Evolutionary conservation across 2,888 invertebrate species (phyloP).

Genomic region (Nasonia oneida): DNA sequence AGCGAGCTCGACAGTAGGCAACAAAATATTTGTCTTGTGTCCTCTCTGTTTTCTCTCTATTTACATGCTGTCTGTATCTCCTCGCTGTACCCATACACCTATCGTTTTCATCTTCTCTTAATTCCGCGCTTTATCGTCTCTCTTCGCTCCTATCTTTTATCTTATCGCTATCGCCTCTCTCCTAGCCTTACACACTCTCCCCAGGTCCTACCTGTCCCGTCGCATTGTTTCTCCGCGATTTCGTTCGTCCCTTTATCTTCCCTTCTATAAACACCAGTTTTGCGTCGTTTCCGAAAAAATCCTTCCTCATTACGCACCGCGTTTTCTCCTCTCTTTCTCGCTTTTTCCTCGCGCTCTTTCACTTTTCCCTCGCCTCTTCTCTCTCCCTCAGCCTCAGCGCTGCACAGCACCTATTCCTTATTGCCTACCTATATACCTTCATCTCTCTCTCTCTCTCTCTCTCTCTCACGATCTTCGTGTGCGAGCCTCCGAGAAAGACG

Average conservation of each 20-base stretch:
- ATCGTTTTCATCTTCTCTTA: not conserved
- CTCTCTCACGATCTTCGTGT: conserved; percentile 28
- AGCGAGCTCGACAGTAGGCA: too few species aligned
- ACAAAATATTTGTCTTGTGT: not conserved
- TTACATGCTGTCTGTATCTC: not conserved
- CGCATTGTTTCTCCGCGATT: not conserved
- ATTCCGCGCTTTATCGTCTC: not conserved
- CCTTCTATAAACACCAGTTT: too few species aligned
- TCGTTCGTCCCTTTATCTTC: too few species aligned
- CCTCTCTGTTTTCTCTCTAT: not conserved
- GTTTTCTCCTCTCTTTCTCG: conserved; percentile 24
- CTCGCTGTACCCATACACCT: too few species aligned
- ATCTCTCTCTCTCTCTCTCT: conserved; percentile 30
- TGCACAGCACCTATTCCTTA: conserved; percentile 28
- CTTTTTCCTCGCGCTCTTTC: conserved; percentile 42
- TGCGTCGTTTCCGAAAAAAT: not conserved
- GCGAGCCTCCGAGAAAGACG: conserved; percentile 1
- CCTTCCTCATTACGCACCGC: conserved; percentile 44
- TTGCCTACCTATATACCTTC: conserved; percentile 21
- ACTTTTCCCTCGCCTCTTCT: conserved; percentile 30
- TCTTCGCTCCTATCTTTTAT: not conserved
- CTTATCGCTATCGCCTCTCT: not conserved
- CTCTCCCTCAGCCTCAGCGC: conserved; percentile 10
- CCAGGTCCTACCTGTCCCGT: not conserved
- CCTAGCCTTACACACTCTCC: not conserved